Evolutionary conservation across 1,140 invertebrate species (phyloP).

Genomic region (Nymphalis io): DNA sequence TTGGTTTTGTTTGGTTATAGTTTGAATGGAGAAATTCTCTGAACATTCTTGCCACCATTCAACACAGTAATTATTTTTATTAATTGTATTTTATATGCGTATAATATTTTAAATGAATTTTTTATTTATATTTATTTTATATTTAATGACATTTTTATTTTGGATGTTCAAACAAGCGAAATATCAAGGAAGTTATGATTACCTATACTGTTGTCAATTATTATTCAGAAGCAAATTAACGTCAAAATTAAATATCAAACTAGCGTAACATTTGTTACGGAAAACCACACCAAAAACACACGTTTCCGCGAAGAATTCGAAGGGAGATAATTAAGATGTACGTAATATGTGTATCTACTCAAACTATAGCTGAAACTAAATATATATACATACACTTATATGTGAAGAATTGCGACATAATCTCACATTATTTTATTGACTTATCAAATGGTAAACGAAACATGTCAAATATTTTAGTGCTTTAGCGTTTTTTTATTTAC

Average conservation of each 20-base stretch:
- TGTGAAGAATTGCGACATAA: too few relatives aligned
- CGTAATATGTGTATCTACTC: neutral
- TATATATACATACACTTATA: too few relatives aligned
- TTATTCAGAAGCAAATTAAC: neutral
- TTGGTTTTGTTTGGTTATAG: too few relatives aligned
- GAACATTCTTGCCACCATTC: too few relatives aligned
- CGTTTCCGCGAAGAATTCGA: neutral
- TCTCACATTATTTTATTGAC: too few relatives aligned
- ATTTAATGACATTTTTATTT: too few relatives aligned
- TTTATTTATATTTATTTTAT: too few relatives aligned
- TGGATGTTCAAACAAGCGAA: neutral
- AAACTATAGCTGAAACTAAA: neutral
- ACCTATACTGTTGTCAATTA: neutral
- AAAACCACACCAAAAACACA: neutral
- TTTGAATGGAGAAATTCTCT: too few relatives aligned
- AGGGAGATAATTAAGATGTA: neutral
- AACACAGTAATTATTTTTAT: too few relatives aligned
- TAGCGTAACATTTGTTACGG: conserved; percentile 2
- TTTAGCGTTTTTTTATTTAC: neutral
- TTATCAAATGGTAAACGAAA: too few relatives aligned
- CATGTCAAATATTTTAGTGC: neutral
- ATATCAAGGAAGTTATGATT: neutral
- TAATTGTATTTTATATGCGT: too few relatives aligned
- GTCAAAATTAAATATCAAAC: neutral
- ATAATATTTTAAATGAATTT: too few relatives aligned